Evolutionary conservation across 92 coral and sea anemone genomes (phyloP).

Genomic region (Epizoanthus stellaris): DNA sequence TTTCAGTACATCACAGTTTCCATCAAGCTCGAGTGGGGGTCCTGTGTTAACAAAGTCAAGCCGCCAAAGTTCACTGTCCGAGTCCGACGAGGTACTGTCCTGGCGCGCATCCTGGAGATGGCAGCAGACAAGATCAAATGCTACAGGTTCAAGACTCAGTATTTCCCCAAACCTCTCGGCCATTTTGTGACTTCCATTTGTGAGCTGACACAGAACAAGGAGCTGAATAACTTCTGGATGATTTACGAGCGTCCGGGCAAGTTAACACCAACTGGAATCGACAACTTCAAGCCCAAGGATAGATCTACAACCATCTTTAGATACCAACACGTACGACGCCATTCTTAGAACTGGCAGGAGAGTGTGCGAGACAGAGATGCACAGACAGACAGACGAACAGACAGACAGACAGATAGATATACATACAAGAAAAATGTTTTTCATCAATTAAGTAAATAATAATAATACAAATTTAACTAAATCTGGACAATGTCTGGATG

Average conservation of each 20-base stretch:
- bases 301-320: slow-evolving; percentile 19
- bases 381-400: not conserved
- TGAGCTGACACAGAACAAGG: slow-evolving; percentile 27
- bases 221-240: slow-evolving; percentile 27
- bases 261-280: slow-evolving; percentile 8
- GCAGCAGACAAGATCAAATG: slow-evolving; percentile 29
- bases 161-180: slow-evolving; percentile 30
- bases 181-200: slow-evolving; percentile 31
- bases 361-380: not conserved
- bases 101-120: slow-evolving; percentile 24
- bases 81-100: not conserved
- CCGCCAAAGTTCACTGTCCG: slow-evolving; percentile 6
- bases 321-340: not conserved
- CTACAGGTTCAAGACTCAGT: slow-evolving; percentile 15
- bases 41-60: slow-evolving; percentile 14
- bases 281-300: slow-evolving; percentile 14
- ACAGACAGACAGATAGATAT: not conserved
- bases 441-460: no score
- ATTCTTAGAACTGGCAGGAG: not conserved
- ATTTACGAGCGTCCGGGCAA: slow-evolving; percentile 28
- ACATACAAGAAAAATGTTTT: no score
- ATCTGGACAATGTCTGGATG: no score
- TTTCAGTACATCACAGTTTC: slow-evolving; percentile 4
- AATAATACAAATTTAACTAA: no score
- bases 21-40: slow-evolving; percentile 19